Evolutionary conservation across 1,140 invertebrate species (phyloP), one percentile per base, ranked within the genome.

Genomic region (Acromyrmex echinatior): DNA sequence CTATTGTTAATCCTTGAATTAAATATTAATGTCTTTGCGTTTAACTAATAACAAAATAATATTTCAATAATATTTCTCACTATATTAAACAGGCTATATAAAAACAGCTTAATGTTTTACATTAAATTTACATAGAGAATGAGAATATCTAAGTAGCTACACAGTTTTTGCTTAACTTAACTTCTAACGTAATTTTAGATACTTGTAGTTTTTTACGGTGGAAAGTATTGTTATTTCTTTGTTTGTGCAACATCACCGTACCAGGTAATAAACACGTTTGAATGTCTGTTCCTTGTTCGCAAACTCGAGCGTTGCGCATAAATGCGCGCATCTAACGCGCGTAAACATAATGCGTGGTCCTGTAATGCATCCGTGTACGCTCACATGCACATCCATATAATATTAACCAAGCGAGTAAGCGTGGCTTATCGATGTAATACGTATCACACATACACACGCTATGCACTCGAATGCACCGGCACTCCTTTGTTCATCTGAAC

Each of bases 401-500:
- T 84, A 84, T 84, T 76, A 84, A 84, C 80, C 80, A 76, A 62
- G 39, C 53, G 70, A 66, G 53, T 71, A 81, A 81, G 66, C 78
- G 31, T 53, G 49, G 80, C 70, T 84, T 74, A 84, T 84, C 80
- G 80, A 84, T 84, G 80, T 84, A 76, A 84, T 62, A 76, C 80
- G 45, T 70, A 84, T 84, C 80, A 76, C 60, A 58, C 49, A 62
- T 25, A 74, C 45, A 74, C 45, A 39, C 31, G 80, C 53, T 62
- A 62, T 35, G 70, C 80, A 35, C 80, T 84, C 80, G 70, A 82
- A 62, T 76, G 80, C 80, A 68, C 25, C 80, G 53, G 60, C 56
- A 84, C 63, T 84, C 80, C 80, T 84, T 84, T 84, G 80, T 84
- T 76, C 80, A 49, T 62, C 51, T 74, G 74, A n/a, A n/a, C n/a